Evolutionary conservation across 2,888 invertebrate genomes (phyloP), one percentile per base, ranked within the genome.

Genomic region (Agriopis leucophaearia): DNA sequence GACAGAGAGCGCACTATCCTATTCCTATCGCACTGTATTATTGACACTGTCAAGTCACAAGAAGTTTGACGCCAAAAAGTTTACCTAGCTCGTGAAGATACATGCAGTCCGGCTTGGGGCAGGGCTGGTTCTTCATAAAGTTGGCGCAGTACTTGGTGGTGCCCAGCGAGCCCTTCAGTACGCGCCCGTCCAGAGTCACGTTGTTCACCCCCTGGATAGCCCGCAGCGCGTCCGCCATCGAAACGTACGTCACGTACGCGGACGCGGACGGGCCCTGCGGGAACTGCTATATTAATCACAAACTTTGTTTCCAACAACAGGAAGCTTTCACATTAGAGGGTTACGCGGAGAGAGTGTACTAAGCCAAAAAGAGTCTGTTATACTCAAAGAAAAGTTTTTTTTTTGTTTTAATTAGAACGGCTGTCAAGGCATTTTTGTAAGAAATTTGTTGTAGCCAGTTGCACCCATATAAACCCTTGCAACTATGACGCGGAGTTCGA

Each of bases 111-210:
- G 97, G 96, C 94, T 99, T 99, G 67, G 99, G 99, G 94, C 99
- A 99, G 81, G 97, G 96, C 91, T 98, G 98, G 94, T 99, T 99
- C 91, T 99, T 98, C 96, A 99, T 97, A 92, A 99, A 99, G 94
- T 99, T 99, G 89, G 99, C 99, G 95, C 99, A 99, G 94, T 99
- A 99, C 95, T 99, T 99, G 81, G 99, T 99, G 80, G 99, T 99
- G 74, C 99, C 99, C 78, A 99, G 95, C 80, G 99, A 99, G 77
- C 99, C 99, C 95, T 99, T 99, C 80, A 99, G 96, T 80, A 98
- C 97, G 82, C 99, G 95, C 56, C 99, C 99, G 94, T 99, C 99
- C 84, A 99, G 96, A 88, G 97, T 96, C 82, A 98, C 97, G 94
- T 99, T 99, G 95, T 99, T 99, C 77, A 99, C 98, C 88, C 97